Evolutionary conservation across 2,797 vertebrate genomes (phyloP).

Genomic region (Chaunax sp.): DNA sequence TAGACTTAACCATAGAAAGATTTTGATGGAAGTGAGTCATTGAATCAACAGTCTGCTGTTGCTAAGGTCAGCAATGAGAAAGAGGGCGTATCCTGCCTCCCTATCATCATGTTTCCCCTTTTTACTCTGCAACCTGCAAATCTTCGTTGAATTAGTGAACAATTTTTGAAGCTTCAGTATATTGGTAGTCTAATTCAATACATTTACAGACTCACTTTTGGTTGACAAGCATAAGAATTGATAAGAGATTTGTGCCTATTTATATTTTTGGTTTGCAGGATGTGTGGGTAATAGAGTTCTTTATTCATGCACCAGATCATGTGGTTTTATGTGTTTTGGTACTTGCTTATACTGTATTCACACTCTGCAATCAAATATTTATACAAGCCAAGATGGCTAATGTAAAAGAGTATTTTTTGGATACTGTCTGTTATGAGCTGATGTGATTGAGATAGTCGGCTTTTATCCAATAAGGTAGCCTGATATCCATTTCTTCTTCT

Average conservation of each 20-base stretch:
- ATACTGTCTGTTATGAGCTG: background rate
- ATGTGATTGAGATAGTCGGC: slow-evolving; percentile 26
- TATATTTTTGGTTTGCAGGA: slow-evolving; percentile 6
- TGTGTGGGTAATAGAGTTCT: background rate
- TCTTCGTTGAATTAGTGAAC: background rate
- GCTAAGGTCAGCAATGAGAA: slow-evolving; percentile 66
- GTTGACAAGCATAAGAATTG: background rate
- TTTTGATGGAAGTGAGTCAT: slow-evolving; percentile 62
- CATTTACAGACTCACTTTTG: background rate
- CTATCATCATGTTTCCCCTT: slow-evolving; percentile 41
- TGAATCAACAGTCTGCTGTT: slow-evolving; percentile 73
- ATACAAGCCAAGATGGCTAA: slow-evolving; percentile 6
- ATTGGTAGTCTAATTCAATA: background rate
- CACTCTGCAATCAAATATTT: slow-evolving; percentile 39
- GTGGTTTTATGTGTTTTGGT: slow-evolving; percentile 21
- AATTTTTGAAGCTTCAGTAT: background rate
- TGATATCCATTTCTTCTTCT: slow-evolving; percentile 72
- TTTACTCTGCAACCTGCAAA: slow-evolving; percentile 14
- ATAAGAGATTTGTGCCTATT: background rate
- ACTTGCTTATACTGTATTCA: slow-evolving; percentile 35
- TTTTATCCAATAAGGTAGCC: slow-evolving; percentile 21
- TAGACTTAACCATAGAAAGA: slow-evolving; percentile 41
- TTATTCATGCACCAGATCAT: slow-evolving; percentile 19
- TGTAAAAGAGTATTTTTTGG: slow-evolving; percentile 3
- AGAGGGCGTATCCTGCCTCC: slow-evolving; percentile 55